These are phyloP conservation scores for Stomatorhinus walkeri DNA, from an alignment of 2,797 vertebrate species.

Conservation along the genomic window DNA sequence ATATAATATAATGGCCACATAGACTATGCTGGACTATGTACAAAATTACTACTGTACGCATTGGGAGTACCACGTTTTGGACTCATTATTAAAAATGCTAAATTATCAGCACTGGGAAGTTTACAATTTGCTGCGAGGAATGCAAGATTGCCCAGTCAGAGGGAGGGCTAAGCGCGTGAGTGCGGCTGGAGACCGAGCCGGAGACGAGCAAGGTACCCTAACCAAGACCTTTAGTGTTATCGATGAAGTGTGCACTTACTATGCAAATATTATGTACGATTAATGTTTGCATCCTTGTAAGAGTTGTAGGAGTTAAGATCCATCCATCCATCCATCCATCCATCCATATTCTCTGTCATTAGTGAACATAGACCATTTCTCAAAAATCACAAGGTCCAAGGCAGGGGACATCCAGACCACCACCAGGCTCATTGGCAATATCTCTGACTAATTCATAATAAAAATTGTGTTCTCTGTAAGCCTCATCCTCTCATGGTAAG, in stretches of 20 bases:
- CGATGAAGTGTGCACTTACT: background rate
- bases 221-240: background rate
- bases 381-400: background rate
- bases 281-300: background rate
- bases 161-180: background rate
- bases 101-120: background rate
- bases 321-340: background rate
- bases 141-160: background rate
- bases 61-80: background rate
- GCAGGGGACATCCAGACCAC: background rate
- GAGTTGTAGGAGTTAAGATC: background rate
- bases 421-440: background rate
- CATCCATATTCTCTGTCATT: background rate
- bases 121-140: background rate
- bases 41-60: background rate
- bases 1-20: background rate
- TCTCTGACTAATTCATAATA: background rate
- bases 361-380: background rate
- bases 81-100: background rate
- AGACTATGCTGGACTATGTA: background rate
- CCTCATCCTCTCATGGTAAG: background rate
- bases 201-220: background rate
- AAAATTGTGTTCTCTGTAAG: background rate
- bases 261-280: background rate
- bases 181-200: background rate